Percentiles rank a stretch among this genome's conserved stretches.
phyloP scores from a whole-genome alignment of 2,797 vertebrate genomes.

The Enteromius paludinosus region DNA sequence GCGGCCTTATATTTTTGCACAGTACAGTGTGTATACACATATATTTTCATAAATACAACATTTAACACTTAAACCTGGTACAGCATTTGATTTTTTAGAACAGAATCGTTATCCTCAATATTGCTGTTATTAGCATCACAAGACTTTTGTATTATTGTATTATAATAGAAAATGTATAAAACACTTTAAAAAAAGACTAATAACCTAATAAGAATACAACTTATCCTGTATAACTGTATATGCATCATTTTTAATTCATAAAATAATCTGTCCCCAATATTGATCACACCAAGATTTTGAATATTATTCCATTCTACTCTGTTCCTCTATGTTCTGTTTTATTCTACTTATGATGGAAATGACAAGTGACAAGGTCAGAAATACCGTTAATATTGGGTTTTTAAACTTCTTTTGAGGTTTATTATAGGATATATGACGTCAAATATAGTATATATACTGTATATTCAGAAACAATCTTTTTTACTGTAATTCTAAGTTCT shows the following conservation, averaged over 20 bases:
- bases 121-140: background rate
- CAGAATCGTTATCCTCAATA: background rate
- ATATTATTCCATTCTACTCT: background rate
- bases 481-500: no score
- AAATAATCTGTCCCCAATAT: background rate
- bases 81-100: background rate
- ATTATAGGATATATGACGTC: background rate
- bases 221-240: background rate
- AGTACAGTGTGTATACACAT: no score
- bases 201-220: background rate
- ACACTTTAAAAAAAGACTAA: background rate
- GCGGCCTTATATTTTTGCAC: no score
- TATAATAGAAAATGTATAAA: background rate
- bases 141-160: background rate
- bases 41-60: no score
- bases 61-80: background rate
- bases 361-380: background rate
- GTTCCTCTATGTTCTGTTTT: background rate
- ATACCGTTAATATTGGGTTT: background rate
- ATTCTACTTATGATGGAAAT: background rate
- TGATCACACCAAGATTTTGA: no score
- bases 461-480: background rate
- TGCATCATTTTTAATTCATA: background rate
- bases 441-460: background rate
- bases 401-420: background rate